phyloP scores from a whole-genome alignment of 2,113 vertebrate genomes.

The Perognathus longimembris region DNA sequence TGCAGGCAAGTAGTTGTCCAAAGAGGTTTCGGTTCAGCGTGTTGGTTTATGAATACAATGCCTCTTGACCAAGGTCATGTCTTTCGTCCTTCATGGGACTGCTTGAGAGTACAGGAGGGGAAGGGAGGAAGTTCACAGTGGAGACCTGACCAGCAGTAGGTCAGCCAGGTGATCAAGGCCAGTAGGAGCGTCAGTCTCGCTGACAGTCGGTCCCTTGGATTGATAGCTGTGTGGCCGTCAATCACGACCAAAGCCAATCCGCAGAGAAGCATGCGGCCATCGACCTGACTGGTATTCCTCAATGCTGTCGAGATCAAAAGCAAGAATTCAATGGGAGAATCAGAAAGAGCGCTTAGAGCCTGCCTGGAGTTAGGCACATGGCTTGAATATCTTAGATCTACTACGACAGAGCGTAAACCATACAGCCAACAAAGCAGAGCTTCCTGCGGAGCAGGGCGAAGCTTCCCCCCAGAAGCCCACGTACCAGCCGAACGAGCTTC shows the following conservation, averaged over 20 bases:
- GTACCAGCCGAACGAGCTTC: too few species aligned
- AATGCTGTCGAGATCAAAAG: slow-evolving; percentile 2
- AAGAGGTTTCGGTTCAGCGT: neutral
- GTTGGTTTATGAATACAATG: too few species aligned
- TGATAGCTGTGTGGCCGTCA: neutral
- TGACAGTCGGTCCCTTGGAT: neutral
- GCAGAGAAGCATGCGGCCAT: neutral
- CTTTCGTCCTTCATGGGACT: too few species aligned
- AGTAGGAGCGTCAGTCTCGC: neutral
- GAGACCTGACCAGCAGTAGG: neutral
- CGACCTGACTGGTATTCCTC: neutral
- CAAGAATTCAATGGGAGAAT: too few species aligned
- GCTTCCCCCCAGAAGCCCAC: too few species aligned
- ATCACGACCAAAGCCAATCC: neutral
- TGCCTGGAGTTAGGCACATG: too few species aligned
- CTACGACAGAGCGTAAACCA: too few species aligned
- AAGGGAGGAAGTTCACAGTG: neutral
- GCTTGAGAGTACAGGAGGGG: neutral
- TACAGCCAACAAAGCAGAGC: too few species aligned
- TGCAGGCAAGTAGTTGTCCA: neutral
- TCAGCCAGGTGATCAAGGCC: neutral
- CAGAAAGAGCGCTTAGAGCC: too few species aligned
- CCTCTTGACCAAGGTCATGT: too few species aligned
- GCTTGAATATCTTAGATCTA: too few species aligned
- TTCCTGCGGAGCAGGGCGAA: too few species aligned